Evolutionary conservation across 2,888 invertebrate species (phyloP), one percentile per base, ranked within the genome.

Genomic region (Drosophila anomelani): DNA sequence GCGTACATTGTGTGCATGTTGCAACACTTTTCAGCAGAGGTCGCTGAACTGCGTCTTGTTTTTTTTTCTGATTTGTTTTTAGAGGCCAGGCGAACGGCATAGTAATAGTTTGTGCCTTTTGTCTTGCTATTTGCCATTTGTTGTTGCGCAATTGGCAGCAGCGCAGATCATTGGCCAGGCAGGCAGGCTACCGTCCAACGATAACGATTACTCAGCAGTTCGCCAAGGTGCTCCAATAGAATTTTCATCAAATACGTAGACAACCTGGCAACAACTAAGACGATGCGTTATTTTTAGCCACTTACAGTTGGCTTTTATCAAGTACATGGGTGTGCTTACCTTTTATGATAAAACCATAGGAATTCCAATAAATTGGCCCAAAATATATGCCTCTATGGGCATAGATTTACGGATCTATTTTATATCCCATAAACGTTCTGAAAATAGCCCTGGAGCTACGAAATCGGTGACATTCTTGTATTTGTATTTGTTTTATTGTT

Each of bases 141-240:
- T 79, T 79, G 72, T 86, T 86, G 84, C 84, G 84, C 84, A 83
- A 84, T 71, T 67, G 46, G 32, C 67, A 53, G 53, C 55, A 36
- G 10, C 34, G 55, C 54, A 75, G 86, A 84, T 84, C 84, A 75
- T 84, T 83, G 84, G 76, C 84, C 47, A 46, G 46, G 26, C 81
- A 75, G 72, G 68, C 29, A 34, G 51, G 34, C 20, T 20, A 51
- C 49, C 34, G 51, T 51, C 20, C 20, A 20, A 32, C 58, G 69
- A 63, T 56, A 72, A 62, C 23, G 68, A 49, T 71, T 71, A 71
- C 53, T 71, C 61, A 61, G 61, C 54, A 49, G 15, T 67, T 67
- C 36, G 38, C n/a, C 57, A 56, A 68, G 69, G 59, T 59, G 49
- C 56, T 69, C 49, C 43, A 57, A 38, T 38, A 55, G 47, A 15